Conservation (phyloP, 2,113 vertebrate species). For the Phylloscopus trochilus region DNA sequence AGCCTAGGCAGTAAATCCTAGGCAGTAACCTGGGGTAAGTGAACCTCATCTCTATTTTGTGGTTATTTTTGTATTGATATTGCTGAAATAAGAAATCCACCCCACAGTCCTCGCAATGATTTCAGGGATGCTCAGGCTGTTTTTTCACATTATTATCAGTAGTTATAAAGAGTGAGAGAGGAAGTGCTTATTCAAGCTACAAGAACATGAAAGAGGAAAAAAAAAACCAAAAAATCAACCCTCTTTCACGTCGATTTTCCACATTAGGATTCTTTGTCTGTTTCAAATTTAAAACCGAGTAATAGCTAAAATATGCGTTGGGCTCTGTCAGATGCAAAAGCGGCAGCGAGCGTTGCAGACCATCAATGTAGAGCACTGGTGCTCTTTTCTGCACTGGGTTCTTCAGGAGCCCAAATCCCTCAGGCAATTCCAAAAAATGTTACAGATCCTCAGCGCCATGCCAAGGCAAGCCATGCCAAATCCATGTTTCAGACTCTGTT, state of each 20-base stretch:
- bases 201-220: not conserved
- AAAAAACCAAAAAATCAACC: no score
- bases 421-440: not conserved
- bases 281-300: not conserved
- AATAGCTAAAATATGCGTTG: not conserved
- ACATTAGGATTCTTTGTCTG: constrained; percentile 13
- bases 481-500: not conserved
- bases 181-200: not conserved
- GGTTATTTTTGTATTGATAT: not conserved
- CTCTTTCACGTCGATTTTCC: not conserved
- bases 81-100: not conserved
- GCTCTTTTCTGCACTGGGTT: rapidly evolving
- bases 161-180: not conserved
- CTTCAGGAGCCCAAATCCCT: not conserved
- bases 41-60: not conserved
- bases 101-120: not conserved
- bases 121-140: not conserved
- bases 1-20: not conserved
- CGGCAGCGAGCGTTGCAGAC: not conserved
- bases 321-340: not conserved
- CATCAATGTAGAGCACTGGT: not conserved
- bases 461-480: not conserved
- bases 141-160: not conserved
- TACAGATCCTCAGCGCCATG: rapidly evolving
- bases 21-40: not conserved